Evolutionary conservation across 1,140 invertebrate species (phyloP).

Genomic region (Drosophila pseudoananassae): DNA sequence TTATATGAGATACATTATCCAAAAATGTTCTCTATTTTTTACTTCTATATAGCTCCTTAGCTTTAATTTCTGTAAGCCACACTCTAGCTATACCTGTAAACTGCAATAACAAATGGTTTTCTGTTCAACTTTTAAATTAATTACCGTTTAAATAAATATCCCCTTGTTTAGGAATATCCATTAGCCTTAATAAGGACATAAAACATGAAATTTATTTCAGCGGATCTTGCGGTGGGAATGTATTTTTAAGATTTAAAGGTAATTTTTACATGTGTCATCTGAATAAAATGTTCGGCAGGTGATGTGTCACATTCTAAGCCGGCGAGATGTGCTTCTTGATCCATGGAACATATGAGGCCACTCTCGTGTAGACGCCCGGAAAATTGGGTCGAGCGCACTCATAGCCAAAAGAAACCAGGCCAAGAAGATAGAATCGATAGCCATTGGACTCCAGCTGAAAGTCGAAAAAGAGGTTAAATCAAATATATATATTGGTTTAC

Average conservation of each 20-base stretch:
- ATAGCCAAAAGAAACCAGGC: slow-evolving; percentile 88
- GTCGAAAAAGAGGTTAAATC: background rate
- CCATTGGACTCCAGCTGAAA: slow-evolving; percentile 49
- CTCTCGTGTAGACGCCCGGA: slow-evolving; percentile 89
- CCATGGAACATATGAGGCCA: slow-evolving; percentile 84
- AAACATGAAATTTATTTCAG: slow-evolving; percentile 42
- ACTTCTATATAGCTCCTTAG: too few species aligned
- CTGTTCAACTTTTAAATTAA: background rate
- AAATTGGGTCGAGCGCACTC: slow-evolving; percentile 88
- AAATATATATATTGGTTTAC: background rate
- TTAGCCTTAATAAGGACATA: slow-evolving; percentile 29
- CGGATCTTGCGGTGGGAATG: slow-evolving; percentile 23
- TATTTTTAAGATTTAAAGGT: slow-evolving; percentile 5
- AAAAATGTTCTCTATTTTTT: too few species aligned
- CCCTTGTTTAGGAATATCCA: background rate
- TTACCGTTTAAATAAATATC: background rate
- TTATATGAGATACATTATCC: too few species aligned
- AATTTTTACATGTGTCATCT: slow-evolving; percentile 19
- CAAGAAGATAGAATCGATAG: slow-evolving; percentile 85
- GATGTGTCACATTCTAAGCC: slow-evolving; percentile 19
- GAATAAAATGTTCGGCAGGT: background rate
- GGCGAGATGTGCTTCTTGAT: slow-evolving; percentile 53
- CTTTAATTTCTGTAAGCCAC: too few species aligned
- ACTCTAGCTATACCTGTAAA: background rate
- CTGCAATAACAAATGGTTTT: background rate